Conservation (phyloP, 1,140 invertebrate species). For the Drosophila kanapiae region DNA sequence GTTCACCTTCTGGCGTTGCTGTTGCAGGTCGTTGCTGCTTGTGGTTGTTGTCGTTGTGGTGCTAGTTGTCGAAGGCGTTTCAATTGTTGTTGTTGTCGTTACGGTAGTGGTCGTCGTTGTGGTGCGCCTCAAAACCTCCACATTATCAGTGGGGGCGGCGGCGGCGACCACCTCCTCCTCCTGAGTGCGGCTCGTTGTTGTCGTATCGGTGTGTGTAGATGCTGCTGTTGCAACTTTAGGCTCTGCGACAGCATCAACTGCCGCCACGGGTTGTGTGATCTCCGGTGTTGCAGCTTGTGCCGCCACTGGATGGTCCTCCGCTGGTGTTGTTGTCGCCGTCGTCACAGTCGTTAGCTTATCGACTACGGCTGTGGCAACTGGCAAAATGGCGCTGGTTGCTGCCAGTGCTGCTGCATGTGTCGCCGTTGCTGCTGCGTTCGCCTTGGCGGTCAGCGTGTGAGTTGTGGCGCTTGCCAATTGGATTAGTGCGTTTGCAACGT, state of each 20-base stretch:
- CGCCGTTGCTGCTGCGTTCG: constrained; percentile 72
- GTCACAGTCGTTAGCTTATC: constrained; percentile 58
- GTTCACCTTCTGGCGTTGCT: constrained; percentile 84
- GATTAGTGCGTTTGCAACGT: constrained; percentile 82
- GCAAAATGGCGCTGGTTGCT: constrained; percentile 62
- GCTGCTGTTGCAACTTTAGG: constrained; percentile 12
- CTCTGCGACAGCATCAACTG: constrained; percentile 3
- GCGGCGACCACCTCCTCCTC: constrained; percentile 1
- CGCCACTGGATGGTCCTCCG: constrained; percentile 27
- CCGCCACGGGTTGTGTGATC: constrained; percentile 1
- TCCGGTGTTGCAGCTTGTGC: constrained; percentile 16
- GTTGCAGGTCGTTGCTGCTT: constrained; percentile 60
- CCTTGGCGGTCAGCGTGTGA: constrained; percentile 71
- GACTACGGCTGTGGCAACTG: constrained; percentile 66
- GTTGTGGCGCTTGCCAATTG: constrained; percentile 84
- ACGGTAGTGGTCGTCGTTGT: constrained; percentile 57
- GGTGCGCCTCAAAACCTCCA: constrained; percentile 40
- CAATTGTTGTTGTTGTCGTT: constrained; percentile 66
- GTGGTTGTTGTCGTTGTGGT: constrained; percentile 69
- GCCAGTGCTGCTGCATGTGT: constrained; percentile 70
- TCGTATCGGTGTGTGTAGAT: constrained; percentile 43
- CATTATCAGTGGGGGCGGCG: constrained; percentile 22
- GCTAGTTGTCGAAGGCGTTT: constrained; percentile 50
- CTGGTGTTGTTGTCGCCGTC: constrained; percentile 45
- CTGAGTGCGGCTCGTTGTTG: constrained; percentile 32